phyloP scores from a whole-genome alignment of 2,797 vertebrate species.

The Rousettus madagascariensis region DNA sequence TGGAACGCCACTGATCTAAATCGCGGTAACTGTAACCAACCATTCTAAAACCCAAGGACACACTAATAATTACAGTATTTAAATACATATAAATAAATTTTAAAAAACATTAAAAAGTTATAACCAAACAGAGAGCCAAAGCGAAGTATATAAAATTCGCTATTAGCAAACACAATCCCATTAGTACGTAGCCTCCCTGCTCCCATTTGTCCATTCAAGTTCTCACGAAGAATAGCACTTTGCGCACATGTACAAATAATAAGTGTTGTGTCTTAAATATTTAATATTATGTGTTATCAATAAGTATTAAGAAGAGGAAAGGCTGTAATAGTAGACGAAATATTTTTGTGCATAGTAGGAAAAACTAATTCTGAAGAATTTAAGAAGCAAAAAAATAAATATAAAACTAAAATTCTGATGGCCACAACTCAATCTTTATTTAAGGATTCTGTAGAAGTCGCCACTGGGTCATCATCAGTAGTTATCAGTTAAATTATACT shows the following conservation, averaged over 20 bases:
- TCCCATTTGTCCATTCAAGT: background rate
- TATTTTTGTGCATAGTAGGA: conserved; percentile 13
- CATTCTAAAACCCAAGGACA: background rate
- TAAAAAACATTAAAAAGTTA: background rate
- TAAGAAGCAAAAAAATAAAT: conserved; percentile 8
- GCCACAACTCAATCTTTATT: conserved; percentile 23
- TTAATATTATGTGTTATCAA: background rate
- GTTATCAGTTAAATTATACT: background rate
- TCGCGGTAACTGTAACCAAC: background rate
- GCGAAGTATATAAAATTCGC: background rate
- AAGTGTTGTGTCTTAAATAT: background rate
- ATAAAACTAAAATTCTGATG: conserved; percentile 33
- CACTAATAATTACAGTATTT: background rate
- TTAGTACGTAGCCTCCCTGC: background rate
- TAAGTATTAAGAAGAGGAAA: conserved; percentile 3
- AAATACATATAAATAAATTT: background rate
- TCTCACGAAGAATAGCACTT: background rate
- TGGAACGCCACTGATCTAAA: background rate
- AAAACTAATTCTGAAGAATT: conserved; percentile 51
- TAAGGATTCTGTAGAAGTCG: conserved; percentile 14
- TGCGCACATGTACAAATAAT: background rate
- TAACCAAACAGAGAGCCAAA: conserved; percentile 33
- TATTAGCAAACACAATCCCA: background rate
- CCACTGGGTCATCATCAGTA: background rate
- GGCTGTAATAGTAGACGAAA: background rate